Conservation (phyloP, 2,113 vertebrate genomes). For the Athene noctua region DNA sequence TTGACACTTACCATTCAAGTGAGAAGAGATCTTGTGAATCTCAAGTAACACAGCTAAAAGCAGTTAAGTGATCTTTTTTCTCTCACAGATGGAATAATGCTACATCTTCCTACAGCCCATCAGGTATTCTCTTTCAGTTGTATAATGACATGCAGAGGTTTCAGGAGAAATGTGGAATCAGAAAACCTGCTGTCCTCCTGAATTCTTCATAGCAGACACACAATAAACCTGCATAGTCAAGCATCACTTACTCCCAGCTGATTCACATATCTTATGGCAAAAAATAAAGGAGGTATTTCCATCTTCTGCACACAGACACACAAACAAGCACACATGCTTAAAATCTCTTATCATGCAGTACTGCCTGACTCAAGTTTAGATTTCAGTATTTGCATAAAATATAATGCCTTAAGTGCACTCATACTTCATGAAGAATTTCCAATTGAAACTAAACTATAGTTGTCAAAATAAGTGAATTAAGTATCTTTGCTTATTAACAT, state of each 20-base stretch:
- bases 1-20: slow-evolving; percentile 47
- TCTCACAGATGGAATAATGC: slow-evolving; percentile 14
- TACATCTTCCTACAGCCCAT: not conserved
- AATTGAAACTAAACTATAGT: not conserved
- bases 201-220: not conserved
- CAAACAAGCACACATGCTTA: not conserved
- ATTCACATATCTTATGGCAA: not conserved
- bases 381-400: slow-evolving; percentile 13
- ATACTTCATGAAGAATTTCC: not conserved
- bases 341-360: not conserved
- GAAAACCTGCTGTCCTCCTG: not conserved
- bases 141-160: not conserved
- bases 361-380: not conserved
- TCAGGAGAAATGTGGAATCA: not conserved
- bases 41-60: slow-evolving; percentile 26
- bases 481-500: not conserved
- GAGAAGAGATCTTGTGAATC: slow-evolving; percentile 24
- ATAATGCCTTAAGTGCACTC: not conserved
- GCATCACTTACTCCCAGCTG: not conserved
- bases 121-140: slow-evolving; percentile 7
- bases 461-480: not conserved
- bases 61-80: slow-evolving; percentile 3
- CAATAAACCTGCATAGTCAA: not conserved
- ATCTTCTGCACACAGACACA: not conserved
- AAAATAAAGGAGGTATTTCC: not conserved